These are phyloP conservation scores for Rhabditoides inermis DNA, from an alignment of 2,888 invertebrate genomes.

Conservation along the genomic window DNA sequence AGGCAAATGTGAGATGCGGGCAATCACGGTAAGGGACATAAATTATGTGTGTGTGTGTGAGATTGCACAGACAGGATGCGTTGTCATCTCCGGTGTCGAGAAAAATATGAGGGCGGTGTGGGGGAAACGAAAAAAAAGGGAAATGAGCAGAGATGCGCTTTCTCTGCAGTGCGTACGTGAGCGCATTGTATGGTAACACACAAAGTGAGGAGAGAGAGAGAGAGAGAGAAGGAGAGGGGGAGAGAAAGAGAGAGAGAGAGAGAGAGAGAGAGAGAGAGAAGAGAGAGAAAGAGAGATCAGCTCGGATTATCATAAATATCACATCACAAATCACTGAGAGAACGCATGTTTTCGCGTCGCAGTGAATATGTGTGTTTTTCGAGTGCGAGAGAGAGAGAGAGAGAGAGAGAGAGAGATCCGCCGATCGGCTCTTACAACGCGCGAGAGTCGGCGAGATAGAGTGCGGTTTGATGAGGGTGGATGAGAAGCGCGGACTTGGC, in stretches of 20 bases:
- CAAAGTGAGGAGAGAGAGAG: too few species aligned
- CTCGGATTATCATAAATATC: too few species aligned
- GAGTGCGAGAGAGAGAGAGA: not conserved
- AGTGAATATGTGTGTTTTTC: too few species aligned
- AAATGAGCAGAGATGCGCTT: conserved; percentile 2
- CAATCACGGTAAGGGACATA: too few species aligned
- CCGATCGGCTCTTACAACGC: not conserved
- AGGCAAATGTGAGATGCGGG: too few species aligned
- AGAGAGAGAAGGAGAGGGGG: not conserved
- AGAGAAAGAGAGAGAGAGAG: not conserved
- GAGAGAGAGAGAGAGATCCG: not conserved
- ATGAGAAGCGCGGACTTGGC: too few species aligned
- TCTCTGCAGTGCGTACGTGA: not conserved
- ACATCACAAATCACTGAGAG: too few species aligned
- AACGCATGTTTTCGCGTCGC: too few species aligned
- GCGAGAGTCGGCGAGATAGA: not conserved
- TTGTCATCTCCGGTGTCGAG: too few species aligned
- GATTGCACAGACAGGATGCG: too few species aligned
- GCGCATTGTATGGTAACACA: not conserved
- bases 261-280: not conserved
- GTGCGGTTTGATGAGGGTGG: too few species aligned
- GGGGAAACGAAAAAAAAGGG: not conserved
- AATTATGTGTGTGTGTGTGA: too few species aligned
- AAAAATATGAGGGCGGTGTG: conserved; percentile 3
- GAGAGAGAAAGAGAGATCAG: conserved; percentile 1